Percentiles rank a stretch among this genome's conserved stretches.
Evolutionary conservation across 2,797 vertebrate genomes (phyloP).

Genomic region (Poecilia picta): DNA sequence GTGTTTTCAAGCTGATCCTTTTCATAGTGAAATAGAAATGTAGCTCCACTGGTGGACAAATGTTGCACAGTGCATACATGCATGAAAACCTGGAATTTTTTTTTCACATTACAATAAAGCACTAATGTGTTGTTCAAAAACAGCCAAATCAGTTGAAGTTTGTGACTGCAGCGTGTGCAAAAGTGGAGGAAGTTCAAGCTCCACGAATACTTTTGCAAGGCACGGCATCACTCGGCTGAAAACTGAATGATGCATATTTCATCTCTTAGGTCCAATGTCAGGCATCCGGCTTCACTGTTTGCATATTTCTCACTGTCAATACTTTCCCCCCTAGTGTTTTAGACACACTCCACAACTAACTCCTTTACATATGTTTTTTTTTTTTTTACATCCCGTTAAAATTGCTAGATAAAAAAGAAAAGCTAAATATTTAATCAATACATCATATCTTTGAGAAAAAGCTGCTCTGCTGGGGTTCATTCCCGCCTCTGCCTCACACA

Average conservation of each 20-base stretch:
- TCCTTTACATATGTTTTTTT: neutral
- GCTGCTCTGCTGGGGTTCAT: neutral
- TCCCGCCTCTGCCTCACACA: neutral
- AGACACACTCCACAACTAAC: neutral
- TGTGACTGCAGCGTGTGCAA: neutral
- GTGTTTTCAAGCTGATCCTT: neutral
- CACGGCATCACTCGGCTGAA: neutral
- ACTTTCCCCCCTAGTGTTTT: neutral
- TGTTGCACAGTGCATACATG: neutral
- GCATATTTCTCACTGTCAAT: neutral
- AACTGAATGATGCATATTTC: neutral
- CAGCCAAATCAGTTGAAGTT: neutral
- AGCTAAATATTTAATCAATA: neutral
- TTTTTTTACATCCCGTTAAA: neutral
- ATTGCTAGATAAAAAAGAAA: neutral
- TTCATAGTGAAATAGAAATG: neutral
- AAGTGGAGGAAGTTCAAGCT: neutral
- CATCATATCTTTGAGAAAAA: neutral
- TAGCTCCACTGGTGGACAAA: neutral
- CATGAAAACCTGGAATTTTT: neutral
- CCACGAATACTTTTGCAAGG: neutral
- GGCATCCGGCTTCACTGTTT: neutral
- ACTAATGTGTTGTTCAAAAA: neutral
- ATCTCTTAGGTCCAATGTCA: neutral
- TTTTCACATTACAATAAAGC: neutral